Base-by-base conservation (phyloP, 2,113 vertebrate genomes). In the Grantiella picta region DNA sequence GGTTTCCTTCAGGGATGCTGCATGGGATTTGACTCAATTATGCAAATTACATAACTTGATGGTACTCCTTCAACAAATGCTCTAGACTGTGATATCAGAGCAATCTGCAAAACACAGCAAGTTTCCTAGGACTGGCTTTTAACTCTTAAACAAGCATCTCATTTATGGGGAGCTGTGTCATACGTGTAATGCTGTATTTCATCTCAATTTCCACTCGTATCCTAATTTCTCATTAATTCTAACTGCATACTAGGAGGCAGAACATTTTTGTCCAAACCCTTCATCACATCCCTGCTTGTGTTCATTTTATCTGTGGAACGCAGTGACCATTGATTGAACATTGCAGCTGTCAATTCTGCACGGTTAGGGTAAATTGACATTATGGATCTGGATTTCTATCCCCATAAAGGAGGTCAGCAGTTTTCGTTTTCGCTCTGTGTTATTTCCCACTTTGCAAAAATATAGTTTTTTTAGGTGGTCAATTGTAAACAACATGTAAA, bases 21-120 rank as follows among this genome's bases (percentile, higher is more conserved):
- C 82, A 86, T 94, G 69, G 68, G 80, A 97, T 97, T 96, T 86
- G 90, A 95, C 56, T 96, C 80, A 95, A 89, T 96, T 96, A 96
- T 96, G 96, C 76, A 96, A 96, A 97, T 96, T 53, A 53, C 89
- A 53, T 90, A 95, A 95, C 57, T 92, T 89, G 93, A 95, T 92
- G 93, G 94, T 88, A 90, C 44, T 86, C 83, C 88, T 92, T 93
- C 93, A 95, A 91, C 88, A 93, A 94, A 94, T 63, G 53, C 71
- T 92, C 94, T 75, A 96, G 93, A 96, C 93, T 61, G 69, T 60
- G 86, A n/a, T 78, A 81, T 79, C 76, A 38, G 63, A 94, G 79
- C 93, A 93, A 81, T 90, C 85, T 92, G 95, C 90, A 90, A 84
- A 94, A 94, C 72, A 77, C 64, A 88, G 82, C 76, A 88, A 95